Evolutionary conservation across 2,113 vertebrate genomes (phyloP), one percentile per base, ranked within the genome.

Genomic region (Mustela lutreola): DNA sequence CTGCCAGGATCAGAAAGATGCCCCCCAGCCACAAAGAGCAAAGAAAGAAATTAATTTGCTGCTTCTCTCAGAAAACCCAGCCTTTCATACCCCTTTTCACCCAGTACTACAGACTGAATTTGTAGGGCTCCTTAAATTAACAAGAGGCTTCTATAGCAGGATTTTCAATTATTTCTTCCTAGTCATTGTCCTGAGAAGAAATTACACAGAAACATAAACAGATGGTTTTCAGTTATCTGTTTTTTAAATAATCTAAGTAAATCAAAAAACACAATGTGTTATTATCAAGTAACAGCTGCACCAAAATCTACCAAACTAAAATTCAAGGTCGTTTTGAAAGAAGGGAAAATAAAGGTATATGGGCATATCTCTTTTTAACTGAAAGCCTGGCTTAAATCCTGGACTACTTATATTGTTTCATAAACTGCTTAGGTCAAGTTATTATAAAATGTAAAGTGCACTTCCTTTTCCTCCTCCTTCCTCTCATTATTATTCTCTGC

Each of bases 181-280:
- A 76, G 93, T 98, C 42, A 4, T 48, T 97, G 93, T 96, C 97
- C 98, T 97, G 86, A 96, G 96, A 95, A 96, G 48, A 97, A 97
- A 97, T 96, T 95, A 96, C 62, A 79, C 50, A 95, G 91, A 94
- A 96, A 95, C 85, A 92, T 22, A 96, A 96, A 97, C 97, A 97
- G 96, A 98, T 98, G 96, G 97, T 89, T 97, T 98, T 89, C 60
- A 75, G 86, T 96, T 97, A 95, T 97, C 95, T 97, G 73, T 94
- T 98, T 97, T 93, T 97, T 70, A 95, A 98, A 95, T 93, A 96
- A 96, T 91, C 93, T 97, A 97, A 98, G 85, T 96, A 95, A 95
- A 96, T 75, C 91, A 73, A 85, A 97, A 98, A 97, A 96, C 85
- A 96, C 89, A 97, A 97, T 97, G 95, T 97, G 94, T 97, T 97